Percentiles rank a stretch among this genome's conserved stretches.
Conservation (phyloP, 1,140 invertebrate genomes). For the Drosophila subpulchrella region DNA sequence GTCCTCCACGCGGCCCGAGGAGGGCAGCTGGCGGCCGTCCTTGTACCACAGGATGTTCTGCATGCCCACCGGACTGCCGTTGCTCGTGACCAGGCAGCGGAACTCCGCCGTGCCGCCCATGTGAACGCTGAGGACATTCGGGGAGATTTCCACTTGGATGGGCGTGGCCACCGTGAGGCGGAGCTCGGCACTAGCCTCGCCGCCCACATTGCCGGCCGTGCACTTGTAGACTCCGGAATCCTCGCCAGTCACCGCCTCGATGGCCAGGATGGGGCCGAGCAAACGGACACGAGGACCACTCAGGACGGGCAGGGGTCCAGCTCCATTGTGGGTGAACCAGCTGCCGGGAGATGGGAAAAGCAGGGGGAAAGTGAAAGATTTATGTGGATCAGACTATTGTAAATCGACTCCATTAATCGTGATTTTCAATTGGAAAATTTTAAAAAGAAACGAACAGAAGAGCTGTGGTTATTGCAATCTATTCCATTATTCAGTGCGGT, state of each 20-base stretch:
- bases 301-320: conserved; percentile 87
- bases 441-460: conserved; percentile 4
- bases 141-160: conserved; percentile 89
- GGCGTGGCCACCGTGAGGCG: conserved; percentile 88
- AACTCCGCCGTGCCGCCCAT: conserved; percentile 91
- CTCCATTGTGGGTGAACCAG: conserved; percentile 89
- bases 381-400: conserved; percentile 38
- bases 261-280: conserved; percentile 89
- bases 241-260: conserved; percentile 89
- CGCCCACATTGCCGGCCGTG: conserved; percentile 88
- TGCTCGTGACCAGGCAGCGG: conserved; percentile 87
- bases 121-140: conserved; percentile 90
- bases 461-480: conserved; percentile 52
- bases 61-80: conserved; percentile 83
- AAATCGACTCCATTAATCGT: conserved; percentile 45
- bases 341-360: conserved; percentile 74
- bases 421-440: conserved; percentile 33
- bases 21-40: conserved; percentile 89
- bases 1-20: conserved; percentile 88
- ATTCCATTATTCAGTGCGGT: neutral
- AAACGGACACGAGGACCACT: conserved; percentile 88
- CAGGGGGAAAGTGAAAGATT: conserved; percentile 7
- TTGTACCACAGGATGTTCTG: conserved; percentile 89
- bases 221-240: conserved; percentile 90
- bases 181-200: conserved; percentile 89